These are phyloP conservation scores for Leucophora obtusa DNA, from an alignment of 2,888 invertebrate genomes.

Conservation along the genomic window DNA sequence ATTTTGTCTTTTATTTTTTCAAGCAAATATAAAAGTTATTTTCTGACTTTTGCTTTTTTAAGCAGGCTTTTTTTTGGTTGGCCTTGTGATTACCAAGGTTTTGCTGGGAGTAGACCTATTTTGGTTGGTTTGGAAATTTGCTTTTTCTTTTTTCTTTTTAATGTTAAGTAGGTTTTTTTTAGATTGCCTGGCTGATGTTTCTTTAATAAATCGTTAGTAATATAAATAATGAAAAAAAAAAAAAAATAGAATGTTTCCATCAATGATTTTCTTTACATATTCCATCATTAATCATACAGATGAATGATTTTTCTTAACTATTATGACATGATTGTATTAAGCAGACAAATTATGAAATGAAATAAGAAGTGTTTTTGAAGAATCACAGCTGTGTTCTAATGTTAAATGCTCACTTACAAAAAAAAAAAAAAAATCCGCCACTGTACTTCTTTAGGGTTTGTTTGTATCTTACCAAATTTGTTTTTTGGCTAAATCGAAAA, in stretches of 20 bases:
- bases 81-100: too few relatives aligned
- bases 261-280: conserved; percentile 39
- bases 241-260: conserved; percentile 19
- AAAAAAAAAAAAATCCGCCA: too few relatives aligned
- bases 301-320: conserved; percentile 45
- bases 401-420: not conserved
- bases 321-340: conserved; percentile 42
- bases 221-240: not conserved
- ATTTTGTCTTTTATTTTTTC: too few relatives aligned
- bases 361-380: conserved; percentile 13
- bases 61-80: too few relatives aligned
- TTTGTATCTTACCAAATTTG: not conserved
- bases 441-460: not conserved
- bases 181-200: not conserved
- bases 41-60: too few relatives aligned
- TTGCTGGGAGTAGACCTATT: too few relatives aligned
- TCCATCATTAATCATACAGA: conserved; percentile 58
- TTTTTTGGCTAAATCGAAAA: not conserved
- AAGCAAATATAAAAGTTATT: too few relatives aligned
- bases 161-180: not conserved
- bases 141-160: not conserved
- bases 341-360: not conserved
- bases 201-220: not conserved
- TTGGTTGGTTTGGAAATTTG: not conserved
- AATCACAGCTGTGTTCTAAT: conserved; percentile 32